Evolutionary conservation across 2,888 invertebrate species (phyloP).

Genomic region (Neria commutata): DNA sequence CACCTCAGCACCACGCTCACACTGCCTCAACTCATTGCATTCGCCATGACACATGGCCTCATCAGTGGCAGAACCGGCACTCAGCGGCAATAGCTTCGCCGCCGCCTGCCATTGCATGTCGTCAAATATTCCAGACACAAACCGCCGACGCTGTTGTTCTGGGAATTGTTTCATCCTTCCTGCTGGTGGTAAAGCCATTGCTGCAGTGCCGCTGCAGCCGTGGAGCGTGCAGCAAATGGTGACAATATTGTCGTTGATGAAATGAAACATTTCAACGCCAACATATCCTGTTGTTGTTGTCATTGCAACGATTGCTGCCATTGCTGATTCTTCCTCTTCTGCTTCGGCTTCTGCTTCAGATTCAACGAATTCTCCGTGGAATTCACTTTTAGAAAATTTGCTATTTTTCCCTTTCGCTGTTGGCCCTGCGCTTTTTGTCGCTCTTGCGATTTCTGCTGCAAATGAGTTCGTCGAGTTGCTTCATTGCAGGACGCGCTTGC

Average conservation of each 20-base stretch:
- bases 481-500: neutral
- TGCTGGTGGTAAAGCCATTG: neutral
- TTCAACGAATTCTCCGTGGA: neutral
- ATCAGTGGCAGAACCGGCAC: too few relatives aligned
- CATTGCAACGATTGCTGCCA: neutral
- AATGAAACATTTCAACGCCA: slow-evolving; percentile 28
- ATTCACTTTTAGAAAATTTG: neutral
- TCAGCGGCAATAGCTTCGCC: too few relatives aligned
- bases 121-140: neutral
- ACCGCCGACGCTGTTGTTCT: neutral
- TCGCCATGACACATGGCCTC: too few relatives aligned
- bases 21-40: too few relatives aligned
- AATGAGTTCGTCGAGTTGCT: neutral
- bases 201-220: neutral
- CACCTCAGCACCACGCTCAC: too few relatives aligned
- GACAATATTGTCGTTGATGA: slow-evolving; percentile 30
- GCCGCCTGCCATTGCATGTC: neutral
- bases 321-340: too few relatives aligned
- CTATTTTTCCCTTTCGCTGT: neutral
- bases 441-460: neutral
- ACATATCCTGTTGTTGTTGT: neutral
- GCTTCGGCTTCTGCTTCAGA: neutral
- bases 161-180: neutral
- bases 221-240: slow-evolving; percentile 12
- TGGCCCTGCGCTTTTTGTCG: neutral